phyloP scores from a whole-genome alignment of 2,113 vertebrate species.

The Oryzias curvinotus region DNA sequence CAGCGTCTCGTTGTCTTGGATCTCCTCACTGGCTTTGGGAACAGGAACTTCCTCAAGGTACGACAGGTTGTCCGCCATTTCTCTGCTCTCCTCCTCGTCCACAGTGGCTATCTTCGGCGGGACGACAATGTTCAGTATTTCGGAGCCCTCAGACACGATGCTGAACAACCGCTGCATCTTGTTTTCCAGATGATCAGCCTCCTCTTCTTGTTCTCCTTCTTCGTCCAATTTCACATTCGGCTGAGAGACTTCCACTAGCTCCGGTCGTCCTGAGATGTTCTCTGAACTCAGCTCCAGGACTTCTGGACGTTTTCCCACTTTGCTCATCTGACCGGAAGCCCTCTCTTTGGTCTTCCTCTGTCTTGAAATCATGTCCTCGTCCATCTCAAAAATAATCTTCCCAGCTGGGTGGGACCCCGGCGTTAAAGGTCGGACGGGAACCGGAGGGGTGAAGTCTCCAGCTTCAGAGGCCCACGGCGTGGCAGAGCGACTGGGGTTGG shows the following conservation, averaged over 20 bases:
- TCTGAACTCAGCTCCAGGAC: conserved; percentile 34
- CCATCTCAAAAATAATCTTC: conserved; percentile 87
- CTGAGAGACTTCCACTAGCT: conserved; percentile 68
- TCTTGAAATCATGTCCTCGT: conserved; percentile 81
- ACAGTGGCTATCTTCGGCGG: conserved; percentile 80
- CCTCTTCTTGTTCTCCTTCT: conserved; percentile 34
- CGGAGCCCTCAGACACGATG: conserved; percentile 90
- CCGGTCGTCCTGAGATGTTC: conserved; percentile 58
- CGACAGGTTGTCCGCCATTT: conserved; percentile 85
- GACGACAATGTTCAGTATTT: conserved; percentile 91
- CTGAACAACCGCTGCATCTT: conserved; percentile 83
- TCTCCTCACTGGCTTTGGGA: conserved; percentile 59
- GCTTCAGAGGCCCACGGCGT: conserved; percentile 86
- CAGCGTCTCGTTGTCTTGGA: conserved; percentile 31
- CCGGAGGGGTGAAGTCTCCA: conserved; percentile 77
- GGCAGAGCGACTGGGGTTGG: conserved; percentile 82
- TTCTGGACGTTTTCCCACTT: conserved; percentile 11
- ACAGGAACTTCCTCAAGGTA: conserved; percentile 82
- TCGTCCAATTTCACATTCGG: conserved; percentile 61
- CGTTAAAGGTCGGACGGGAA: conserved; percentile 30
- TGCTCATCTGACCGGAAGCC: conserved; percentile 46
- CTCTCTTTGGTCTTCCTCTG: conserved; percentile 73
- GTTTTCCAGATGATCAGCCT: conserved; percentile 38
- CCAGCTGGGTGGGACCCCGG: conserved; percentile 78
- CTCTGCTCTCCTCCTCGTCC: conserved; percentile 88